Evolutionary conservation across 1,140 invertebrate genomes (phyloP), one percentile per base, ranked within the genome.

Genomic region (Archivesica marissinica): DNA sequence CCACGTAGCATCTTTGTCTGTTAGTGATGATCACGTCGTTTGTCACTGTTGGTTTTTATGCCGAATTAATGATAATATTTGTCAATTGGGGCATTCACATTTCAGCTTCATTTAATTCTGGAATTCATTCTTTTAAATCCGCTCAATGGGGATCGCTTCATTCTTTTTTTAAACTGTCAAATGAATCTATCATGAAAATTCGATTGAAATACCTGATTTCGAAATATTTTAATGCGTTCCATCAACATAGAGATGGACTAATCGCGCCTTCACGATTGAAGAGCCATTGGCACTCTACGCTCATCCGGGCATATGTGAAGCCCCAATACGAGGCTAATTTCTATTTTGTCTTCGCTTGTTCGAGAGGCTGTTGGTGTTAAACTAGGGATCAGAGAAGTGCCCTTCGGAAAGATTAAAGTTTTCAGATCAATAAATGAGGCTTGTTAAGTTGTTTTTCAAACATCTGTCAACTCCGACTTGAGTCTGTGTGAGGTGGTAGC

Each of bases 381-480:
- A 83, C 56, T 28, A 75, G 68, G 80, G 68, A 72, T 83, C 70
- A 72, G 44, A 50, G 39, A 75, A 61, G 76, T 23, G 52, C 38
- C 52, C 52, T 70, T 75, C 28, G 52, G 41, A 44, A 23, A 47
- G 52, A 70, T 66, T 72, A 61, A 23, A 44, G 68, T 75, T 61
- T 83, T 83, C 50, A 74, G 80, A 83, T 83, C 80, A 59, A 75
- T 83, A 50, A 83, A 83, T 75, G 80, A 72, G 33, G 50, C 80
- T 83, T 83, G 66, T 83, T 74, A 83, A 83, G 80, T 83, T 83
- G 80, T 83, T 74, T 81, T 74, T 75, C 41, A n/a, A 74, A 68
- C 68, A 75, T 83, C 68, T 83, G 80, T 72, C 80, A 59, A 28
- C 15, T 44, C 38, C 35, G 47, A 25, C 35, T 2, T 59, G 33